Evolutionary conservation across 2,888 invertebrate species (phyloP).

Genomic region (Carterocephalus palaemon): DNA sequence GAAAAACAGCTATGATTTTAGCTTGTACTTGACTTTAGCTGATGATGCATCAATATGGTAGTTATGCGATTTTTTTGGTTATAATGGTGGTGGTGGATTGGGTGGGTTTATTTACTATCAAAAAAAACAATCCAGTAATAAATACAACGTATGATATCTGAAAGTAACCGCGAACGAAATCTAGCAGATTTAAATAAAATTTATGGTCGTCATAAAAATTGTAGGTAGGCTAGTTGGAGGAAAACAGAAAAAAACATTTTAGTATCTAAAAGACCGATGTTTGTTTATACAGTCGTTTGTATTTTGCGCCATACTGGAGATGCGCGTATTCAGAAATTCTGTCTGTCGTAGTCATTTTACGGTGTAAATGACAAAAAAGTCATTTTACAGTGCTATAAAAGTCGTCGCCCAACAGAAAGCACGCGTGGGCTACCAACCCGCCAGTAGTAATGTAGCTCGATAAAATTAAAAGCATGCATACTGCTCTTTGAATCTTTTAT

Average conservation of each 20-base stretch:
- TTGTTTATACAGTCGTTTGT: background rate
- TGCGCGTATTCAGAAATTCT: constrained; percentile 7
- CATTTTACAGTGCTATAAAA: constrained; percentile 37
- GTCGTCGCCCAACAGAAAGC: constrained; percentile 17
- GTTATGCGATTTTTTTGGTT: too few species aligned
- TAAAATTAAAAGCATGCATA: constrained; percentile 25
- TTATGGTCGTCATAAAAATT: too few species aligned
- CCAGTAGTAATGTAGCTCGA: constrained; percentile 26
- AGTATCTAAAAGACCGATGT: background rate
- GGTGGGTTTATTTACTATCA: too few species aligned
- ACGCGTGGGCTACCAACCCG: constrained; percentile 32
- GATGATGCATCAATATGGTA: too few species aligned
- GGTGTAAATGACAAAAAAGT: constrained; percentile 36
- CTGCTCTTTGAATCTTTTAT: constrained; percentile 8
- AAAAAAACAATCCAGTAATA: too few species aligned
- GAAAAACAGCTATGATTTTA: too few species aligned
- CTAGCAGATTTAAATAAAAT: too few species aligned
- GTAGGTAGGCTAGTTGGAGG: too few species aligned
- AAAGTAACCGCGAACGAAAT: too few species aligned
- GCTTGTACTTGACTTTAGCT: too few species aligned
- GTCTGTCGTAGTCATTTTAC: constrained; percentile 24
- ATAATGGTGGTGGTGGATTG: too few species aligned
- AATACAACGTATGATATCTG: too few species aligned
- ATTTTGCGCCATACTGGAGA: background rate
- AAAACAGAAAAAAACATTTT: background rate